Percentiles rank a stretch among this genome's conserved stretches.
Evolutionary conservation across 2,797 vertebrate genomes (phyloP).

Genomic region (Amazonetta brasiliensis): DNA sequence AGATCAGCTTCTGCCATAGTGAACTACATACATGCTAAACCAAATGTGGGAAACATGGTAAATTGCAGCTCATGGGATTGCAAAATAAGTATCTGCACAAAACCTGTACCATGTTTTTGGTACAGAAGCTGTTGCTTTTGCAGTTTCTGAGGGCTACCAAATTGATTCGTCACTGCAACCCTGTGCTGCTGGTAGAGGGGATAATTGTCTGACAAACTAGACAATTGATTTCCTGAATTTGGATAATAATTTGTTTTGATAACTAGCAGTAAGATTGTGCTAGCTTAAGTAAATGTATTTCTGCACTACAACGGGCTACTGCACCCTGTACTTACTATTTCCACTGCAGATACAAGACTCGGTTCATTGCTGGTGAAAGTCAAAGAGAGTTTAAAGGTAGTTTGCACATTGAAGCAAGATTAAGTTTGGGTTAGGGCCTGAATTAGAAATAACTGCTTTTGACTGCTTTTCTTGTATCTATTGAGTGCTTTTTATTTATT

Average conservation of each 20-base stretch:
- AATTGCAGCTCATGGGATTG: not conserved
- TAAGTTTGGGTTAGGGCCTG: not conserved
- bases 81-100: not conserved
- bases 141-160: accelerated
- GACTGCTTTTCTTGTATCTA: not conserved
- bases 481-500: not conserved
- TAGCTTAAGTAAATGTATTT: not conserved
- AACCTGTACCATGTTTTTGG: not conserved
- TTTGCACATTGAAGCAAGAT: accelerated
- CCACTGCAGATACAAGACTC: not conserved
- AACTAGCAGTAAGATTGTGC: not conserved
- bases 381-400: not conserved
- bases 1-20: not conserved
- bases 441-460: not conserved
- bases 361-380: not conserved
- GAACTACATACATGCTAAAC: not conserved
- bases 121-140: not conserved
- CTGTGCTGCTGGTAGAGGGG: not conserved
- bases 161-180: not conserved
- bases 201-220: not conserved
- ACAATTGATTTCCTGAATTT: not conserved
- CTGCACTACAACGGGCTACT: accelerated
- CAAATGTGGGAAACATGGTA: not conserved
- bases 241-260: not conserved
- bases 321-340: not conserved